phyloP scores from a whole-genome alignment of 1,140 invertebrate species.

The Drosophila serrata region DNA sequence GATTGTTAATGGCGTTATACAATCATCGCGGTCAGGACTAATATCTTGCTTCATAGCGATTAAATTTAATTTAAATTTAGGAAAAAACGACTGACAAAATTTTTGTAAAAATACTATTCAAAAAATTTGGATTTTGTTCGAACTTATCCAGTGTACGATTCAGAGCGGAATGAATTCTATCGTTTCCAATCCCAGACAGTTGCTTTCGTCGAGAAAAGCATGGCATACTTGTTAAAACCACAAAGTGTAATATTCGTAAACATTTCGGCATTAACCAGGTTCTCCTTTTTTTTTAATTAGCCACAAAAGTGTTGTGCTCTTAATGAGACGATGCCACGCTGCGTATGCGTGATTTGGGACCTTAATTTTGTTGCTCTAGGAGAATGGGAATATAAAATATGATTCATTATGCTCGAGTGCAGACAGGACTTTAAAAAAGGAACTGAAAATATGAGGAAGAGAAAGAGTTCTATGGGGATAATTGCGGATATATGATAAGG shows the following conservation, averaged over 20 bases:
- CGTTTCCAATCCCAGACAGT: background rate
- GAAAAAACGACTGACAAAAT: background rate
- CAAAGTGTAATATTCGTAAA: constrained; percentile 16
- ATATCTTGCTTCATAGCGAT: background rate
- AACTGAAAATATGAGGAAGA: background rate
- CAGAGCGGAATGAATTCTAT: background rate
- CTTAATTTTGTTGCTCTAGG: background rate
- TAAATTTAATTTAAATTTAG: background rate
- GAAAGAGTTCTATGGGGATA: background rate
- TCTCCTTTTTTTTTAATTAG: constrained; percentile 34
- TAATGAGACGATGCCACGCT: constrained; percentile 23
- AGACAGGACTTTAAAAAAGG: background rate
- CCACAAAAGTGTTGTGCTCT: constrained; percentile 27
- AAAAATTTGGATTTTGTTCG: background rate
- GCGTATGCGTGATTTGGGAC: constrained; percentile 23
- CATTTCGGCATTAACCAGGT: background rate
- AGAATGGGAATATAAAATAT: background rate
- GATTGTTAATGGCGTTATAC: background rate
- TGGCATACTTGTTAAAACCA: constrained; percentile 6
- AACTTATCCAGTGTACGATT: background rate
- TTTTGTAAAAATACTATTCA: background rate
- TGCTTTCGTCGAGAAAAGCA: background rate
- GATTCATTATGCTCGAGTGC: background rate
- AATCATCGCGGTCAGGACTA: background rate
- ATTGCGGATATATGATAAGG: background rate